Conservation (phyloP, 2,888 invertebrate genomes). For the Cheilosia soror region DNA sequence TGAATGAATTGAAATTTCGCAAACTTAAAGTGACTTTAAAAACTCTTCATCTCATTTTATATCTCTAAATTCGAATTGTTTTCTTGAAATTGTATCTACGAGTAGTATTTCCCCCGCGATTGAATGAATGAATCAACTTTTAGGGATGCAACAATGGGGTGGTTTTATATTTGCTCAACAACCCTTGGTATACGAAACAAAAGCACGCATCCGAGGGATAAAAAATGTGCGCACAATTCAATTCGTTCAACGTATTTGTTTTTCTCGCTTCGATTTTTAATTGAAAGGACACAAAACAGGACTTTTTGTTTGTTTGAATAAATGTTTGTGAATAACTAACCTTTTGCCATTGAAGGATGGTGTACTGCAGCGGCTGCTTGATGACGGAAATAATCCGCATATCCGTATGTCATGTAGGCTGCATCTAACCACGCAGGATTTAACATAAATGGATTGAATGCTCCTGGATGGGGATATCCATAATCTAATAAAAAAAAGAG, state of each 20-base stretch:
- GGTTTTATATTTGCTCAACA: constrained; percentile 40
- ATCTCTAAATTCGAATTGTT: constrained; percentile 33
- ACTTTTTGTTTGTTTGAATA: neutral
- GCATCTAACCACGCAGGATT: constrained; percentile 94
- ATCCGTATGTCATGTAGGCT: constrained; percentile 91
- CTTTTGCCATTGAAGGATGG: constrained; percentile 87
- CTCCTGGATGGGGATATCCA: constrained; percentile 91
- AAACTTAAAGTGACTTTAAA: neutral
- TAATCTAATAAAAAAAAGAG: constrained; percentile 86
- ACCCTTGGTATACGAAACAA: constrained; percentile 56
- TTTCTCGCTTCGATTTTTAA: constrained; percentile 71
- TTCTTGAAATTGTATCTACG: constrained; percentile 27
- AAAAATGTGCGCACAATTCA: constrained; percentile 7
- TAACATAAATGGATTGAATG: constrained; percentile 91
- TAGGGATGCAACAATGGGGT: constrained; percentile 56
- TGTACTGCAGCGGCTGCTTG: constrained; percentile 84
- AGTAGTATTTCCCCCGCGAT: constrained; percentile 9
- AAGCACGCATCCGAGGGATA: constrained; percentile 28
- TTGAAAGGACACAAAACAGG: constrained; percentile 45
- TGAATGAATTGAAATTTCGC: neutral
- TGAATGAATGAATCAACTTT: constrained; percentile 40
- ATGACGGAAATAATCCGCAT: constrained; percentile 88
- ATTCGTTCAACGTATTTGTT: constrained; percentile 44
- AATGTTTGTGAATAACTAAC: constrained; percentile 81
- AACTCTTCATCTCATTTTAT: constrained; percentile 10